Base-by-base conservation (phyloP, 2,113 vertebrate species). In the Anseranas semipalmata region DNA sequence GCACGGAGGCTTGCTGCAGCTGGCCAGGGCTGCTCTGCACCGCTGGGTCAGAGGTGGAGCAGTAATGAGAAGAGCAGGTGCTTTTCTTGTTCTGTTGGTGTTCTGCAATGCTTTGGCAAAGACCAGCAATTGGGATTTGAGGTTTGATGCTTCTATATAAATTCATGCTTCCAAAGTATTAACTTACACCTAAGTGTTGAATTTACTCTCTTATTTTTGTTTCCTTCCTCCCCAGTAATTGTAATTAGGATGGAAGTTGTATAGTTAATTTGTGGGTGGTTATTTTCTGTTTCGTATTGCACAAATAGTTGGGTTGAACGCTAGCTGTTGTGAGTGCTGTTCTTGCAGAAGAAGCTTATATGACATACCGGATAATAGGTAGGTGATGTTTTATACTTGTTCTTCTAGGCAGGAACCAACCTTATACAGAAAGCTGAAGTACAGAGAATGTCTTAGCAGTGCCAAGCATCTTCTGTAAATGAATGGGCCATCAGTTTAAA, bases 381-480 rank as follows among this genome's bases (percentile, higher is more conserved):
- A 1, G 1, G 1, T 24, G 41, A 53, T 81, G 24, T 8, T 63
- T 52, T 33, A 35, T 30, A 12, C 20, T 60, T 76, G 32, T 50
- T 18, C 45, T 86, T 58, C 53, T 52, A 9, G 25, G 59, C 27
- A 50, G 48, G 48, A 65, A 8, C 22, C 32, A 65, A 11, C 22
- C 27, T 39, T 35, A 15, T 35, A 28, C 12, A 21, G 48, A 79
- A 46, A 74, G 41, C 37, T 62, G 33, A 74, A 81, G 20, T 50
- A 12, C 4, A 77, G 68, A 72, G 56, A 27, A 46, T 0, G 12
- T 4, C 24, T 93, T 53, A 63, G 59, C 74, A 56, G 58, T 2
- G 8, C 0, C 16, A 0, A 72, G 53, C 0, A 0, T 39, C 59
- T 60, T 68, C 32, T 28, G 2, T 62, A 68, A 41, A 56, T 0